These are phyloP conservation scores for Sus scrofa DNA, from an alignment of 2,113 vertebrate genomes.

Conservation along the genomic window DNA sequence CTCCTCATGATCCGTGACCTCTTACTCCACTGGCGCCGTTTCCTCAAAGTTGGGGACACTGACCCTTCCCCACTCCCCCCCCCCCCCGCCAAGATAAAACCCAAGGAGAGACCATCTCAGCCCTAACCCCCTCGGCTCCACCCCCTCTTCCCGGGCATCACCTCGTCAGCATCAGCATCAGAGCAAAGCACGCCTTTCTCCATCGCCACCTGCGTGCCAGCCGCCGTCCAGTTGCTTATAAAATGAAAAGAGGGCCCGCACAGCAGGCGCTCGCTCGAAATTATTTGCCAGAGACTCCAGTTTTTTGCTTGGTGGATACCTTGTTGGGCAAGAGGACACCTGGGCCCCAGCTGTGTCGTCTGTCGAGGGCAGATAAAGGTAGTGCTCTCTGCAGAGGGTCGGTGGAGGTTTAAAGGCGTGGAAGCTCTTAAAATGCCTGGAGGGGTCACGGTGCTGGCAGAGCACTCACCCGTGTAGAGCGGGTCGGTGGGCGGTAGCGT, in stretches of 20 bases:
- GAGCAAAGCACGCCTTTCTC: not conserved
- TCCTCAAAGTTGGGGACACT: not conserved
- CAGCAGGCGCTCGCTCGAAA: accelerated
- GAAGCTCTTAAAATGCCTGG: not conserved
- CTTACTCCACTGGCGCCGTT: not conserved
- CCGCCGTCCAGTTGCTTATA: not conserved
- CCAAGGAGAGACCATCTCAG: not conserved
- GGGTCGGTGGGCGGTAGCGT: accelerated
- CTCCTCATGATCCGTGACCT: not conserved
- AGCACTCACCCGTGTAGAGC: not conserved
- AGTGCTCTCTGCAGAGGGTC: not conserved
- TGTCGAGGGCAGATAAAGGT: not conserved
- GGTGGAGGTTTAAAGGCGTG: not conserved
- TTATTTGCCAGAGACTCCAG: not conserved
- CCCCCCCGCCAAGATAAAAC: not conserved
- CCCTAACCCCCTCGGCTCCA: not conserved
- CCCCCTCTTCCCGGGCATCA: not conserved
- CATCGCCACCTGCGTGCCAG: too few species aligned
- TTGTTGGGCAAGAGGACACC: not conserved
- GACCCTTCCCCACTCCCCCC: not conserved
- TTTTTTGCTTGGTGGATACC: not conserved
- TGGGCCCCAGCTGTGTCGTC: not conserved
- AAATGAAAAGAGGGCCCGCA: accelerated
- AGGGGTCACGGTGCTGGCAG: not conserved
- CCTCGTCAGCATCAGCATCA: not conserved